These are phyloP conservation scores for Fukomys damarensis DNA, from an alignment of 2,113 vertebrate genomes.

Conservation along the genomic window DNA sequence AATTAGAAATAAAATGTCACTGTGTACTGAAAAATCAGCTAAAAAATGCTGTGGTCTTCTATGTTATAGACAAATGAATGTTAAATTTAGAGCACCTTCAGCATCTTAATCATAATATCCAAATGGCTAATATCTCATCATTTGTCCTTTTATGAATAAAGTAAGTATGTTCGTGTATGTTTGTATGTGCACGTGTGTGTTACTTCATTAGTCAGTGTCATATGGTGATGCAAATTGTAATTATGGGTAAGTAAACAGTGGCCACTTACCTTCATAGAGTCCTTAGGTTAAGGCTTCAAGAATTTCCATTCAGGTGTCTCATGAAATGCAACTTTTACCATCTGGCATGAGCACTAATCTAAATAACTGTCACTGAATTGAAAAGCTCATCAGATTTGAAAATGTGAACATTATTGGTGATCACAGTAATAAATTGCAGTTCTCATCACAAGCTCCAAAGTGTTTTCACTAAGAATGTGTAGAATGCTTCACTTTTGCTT, in stretches of 20 bases:
- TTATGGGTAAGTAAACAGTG: constrained; percentile 34
- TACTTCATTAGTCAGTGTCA: not conserved
- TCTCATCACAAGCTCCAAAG: not conserved
- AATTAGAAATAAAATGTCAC: constrained; percentile 5
- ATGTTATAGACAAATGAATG: not conserved
- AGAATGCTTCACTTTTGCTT: constrained; percentile 48
- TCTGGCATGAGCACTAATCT: constrained; percentile 39
- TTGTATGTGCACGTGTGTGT: not conserved
- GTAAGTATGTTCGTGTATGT: not conserved
- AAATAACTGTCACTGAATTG: constrained; percentile 55
- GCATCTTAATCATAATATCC: not conserved
- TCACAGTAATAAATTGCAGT: not conserved
- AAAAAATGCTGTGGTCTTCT: not conserved
- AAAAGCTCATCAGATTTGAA: constrained; percentile 1
- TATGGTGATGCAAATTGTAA: not conserved
- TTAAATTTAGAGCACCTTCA: not conserved
- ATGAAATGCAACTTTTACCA: constrained; percentile 27
- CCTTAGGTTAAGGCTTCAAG: not conserved
- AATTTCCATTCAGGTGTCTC: constrained; percentile 19
- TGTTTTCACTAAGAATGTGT: constrained; percentile 46
- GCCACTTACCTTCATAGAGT: not conserved
- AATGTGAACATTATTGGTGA: constrained; percentile 41
- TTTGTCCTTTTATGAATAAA: not conserved
- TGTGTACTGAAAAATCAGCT: not conserved
- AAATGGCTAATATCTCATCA: constrained; percentile 12